Evolutionary conservation across 2,888 invertebrate species (phyloP), one percentile per base, ranked within the genome.

Genomic region (Metellina segmentata): DNA sequence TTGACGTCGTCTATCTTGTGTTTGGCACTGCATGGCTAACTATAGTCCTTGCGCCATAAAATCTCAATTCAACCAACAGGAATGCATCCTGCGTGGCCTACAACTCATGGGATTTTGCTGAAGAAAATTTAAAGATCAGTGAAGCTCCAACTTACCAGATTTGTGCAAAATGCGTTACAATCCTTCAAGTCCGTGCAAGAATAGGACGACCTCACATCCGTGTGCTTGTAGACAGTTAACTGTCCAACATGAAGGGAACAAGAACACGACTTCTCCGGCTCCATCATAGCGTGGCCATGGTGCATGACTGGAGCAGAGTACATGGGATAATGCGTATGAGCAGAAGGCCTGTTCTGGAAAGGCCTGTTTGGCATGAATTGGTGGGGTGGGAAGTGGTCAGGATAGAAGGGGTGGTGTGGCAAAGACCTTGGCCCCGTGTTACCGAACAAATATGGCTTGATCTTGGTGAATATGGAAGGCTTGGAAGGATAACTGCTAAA

Each of bases 221-320:
- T 92, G 34, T 92, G 92, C 77, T 92, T 92, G 81, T 92, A 92
- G 8, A 92, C 92, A 6, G 89, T 92, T 48, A 92, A 49, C 4
- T 92, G 81, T 69, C 85, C 92, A 6, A 92, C 92, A 71, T 92
- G 92, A 11, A 92, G 70, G 8, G 92, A 92, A 34, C 92, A 92
- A 4, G 92, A 92, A 19, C 92, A 92, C 0, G 92, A 92, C 7
- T 92, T 88, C 16, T 92, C 83, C 0, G 88, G 88, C 0, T 34
- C 49, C 90, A 91, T 86, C 53, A 87, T 48, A 7, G 34, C 51
- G 6, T 61, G 19, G 5, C 34, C 16, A 48, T 75, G 81, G n/a
- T 78, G 51, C 53, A 74, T 74, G 9, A 51, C 51, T 7, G 89
- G 81, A 13, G 79, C 19, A 20, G 72, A 53, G 70, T 77, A 51